Percentiles rank a stretch among this genome's conserved stretches.
Evolutionary conservation across 2,797 vertebrate species (phyloP).

Genomic region (Falco berigora): DNA sequence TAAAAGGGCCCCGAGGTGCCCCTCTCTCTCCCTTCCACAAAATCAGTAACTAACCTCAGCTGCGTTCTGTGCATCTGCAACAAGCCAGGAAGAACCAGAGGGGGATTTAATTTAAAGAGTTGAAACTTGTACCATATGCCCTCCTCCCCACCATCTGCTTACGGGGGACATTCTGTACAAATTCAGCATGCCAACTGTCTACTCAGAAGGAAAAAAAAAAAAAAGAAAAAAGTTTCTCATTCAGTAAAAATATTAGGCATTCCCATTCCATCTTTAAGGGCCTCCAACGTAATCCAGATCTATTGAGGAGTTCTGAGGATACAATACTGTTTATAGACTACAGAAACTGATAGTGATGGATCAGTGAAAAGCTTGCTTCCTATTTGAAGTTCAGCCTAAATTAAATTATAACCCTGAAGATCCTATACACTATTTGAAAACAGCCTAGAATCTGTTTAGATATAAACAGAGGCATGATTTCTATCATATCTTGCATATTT

Average conservation of each 20-base stretch:
- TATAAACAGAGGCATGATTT: background rate
- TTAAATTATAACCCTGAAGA: background rate
- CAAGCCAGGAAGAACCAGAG: constrained; percentile 11
- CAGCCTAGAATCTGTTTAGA: background rate
- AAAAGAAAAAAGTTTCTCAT: background rate
- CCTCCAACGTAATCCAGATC: background rate
- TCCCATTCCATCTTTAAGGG: background rate
- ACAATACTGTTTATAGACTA: background rate
- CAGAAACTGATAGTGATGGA: background rate
- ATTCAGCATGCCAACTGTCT: background rate
- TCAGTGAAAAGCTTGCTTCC: background rate
- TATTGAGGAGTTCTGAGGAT: background rate
- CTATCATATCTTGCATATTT: background rate
- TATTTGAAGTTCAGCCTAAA: background rate
- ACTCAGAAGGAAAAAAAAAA: background rate
- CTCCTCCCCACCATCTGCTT: constrained; percentile 43
- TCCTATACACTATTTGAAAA: background rate
- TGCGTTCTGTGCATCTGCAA: background rate
- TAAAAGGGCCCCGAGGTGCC: background rate
- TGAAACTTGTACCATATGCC: background rate
- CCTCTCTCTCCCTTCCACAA: background rate
- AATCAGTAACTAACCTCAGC: background rate
- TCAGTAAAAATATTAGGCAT: background rate
- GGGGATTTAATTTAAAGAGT: background rate
- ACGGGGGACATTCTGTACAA: background rate